A percentile compares a stretch with the other conserved stretches of the same genome.
phyloP scores from a whole-genome alignment of 1,140 invertebrate genomes.

The Geopemphigus sp. region DNA sequence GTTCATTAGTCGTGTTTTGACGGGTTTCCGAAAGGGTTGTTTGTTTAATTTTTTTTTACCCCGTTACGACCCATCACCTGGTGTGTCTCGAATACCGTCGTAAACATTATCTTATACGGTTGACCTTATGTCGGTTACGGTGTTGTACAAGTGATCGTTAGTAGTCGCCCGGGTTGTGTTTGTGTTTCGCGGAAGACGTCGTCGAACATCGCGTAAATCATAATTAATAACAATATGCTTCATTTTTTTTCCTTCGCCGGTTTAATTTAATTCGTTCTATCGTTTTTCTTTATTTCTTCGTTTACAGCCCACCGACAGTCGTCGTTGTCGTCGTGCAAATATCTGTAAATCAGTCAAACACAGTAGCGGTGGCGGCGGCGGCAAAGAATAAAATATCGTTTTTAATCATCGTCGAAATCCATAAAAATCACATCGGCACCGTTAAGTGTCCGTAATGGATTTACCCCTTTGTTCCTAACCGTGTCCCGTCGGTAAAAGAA shows the following conservation, averaged over 20 bases:
- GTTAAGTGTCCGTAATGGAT: conserved; percentile 42
- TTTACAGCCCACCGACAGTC: background rate
- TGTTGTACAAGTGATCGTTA: conserved; percentile 25
- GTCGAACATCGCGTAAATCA: conserved; percentile 25
- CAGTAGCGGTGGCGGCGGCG: background rate
- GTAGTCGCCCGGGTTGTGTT: background rate
- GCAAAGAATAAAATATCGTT: conserved; percentile 30
- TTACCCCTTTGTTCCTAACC: conserved; percentile 28
- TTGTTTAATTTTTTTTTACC: conserved; percentile 40
- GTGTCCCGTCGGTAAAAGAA: background rate
- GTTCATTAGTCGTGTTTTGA: conserved; percentile 47
- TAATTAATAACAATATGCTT: conserved; percentile 26
- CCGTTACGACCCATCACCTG: conserved; percentile 28
- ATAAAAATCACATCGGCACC: conserved; percentile 32
- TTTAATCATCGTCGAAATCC: conserved; percentile 44
- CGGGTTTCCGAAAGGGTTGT: conserved; percentile 45
- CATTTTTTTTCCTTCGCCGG: background rate
- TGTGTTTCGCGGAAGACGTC: background rate
- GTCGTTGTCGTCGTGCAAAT: background rate
- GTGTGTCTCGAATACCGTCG: background rate
- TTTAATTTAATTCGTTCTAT: conserved; percentile 6
- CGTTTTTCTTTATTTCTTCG: background rate
- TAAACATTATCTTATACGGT: background rate
- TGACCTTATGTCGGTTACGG: conserved; percentile 25
- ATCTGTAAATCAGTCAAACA: conserved; percentile 27